These are phyloP conservation scores for Thalpophila matura DNA, from an alignment of 2,888 invertebrate species.

Conservation along the genomic window DNA sequence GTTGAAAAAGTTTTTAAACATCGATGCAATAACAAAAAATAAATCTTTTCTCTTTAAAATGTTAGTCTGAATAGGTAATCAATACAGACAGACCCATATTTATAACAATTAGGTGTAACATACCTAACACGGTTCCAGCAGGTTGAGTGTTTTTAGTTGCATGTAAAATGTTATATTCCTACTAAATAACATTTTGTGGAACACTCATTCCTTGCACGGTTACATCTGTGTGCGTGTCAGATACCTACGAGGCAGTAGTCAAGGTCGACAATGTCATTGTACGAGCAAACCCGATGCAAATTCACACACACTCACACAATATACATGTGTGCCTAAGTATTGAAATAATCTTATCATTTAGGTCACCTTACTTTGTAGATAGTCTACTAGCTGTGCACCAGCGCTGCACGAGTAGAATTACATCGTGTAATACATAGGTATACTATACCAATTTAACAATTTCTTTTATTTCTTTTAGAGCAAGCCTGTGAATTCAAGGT, in stretches of 20 bases:
- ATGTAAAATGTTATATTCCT: conserved; percentile 61
- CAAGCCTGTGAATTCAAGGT: conserved; percentile 13
- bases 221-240: conserved; percentile 70
- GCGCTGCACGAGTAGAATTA: conserved; percentile 26
- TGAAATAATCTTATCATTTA: conserved; percentile 90
- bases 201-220: conserved; percentile 77
- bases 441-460: neutral
- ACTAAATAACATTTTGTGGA: conserved; percentile 76
- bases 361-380: conserved; percentile 90
- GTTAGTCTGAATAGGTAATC: no score
- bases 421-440: neutral
- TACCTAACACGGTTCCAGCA: conserved; percentile 8
- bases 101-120: no score
- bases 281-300: conserved; percentile 83
- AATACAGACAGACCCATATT: no score
- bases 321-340: conserved; percentile 73
- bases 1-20: no score
- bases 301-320: conserved; percentile 74
- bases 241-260: conserved; percentile 86
- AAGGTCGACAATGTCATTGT: conserved; percentile 91
- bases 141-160: neutral
- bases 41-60: no score
- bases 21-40: no score
- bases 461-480: conserved; percentile 9
- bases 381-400: conserved; percentile 73